Percentiles rank a stretch among this genome's conserved stretches.
These are phyloP conservation scores for Ornithoptera alexandrae DNA, from an alignment of 2,888 invertebrate species.

Conservation along the genomic window DNA sequence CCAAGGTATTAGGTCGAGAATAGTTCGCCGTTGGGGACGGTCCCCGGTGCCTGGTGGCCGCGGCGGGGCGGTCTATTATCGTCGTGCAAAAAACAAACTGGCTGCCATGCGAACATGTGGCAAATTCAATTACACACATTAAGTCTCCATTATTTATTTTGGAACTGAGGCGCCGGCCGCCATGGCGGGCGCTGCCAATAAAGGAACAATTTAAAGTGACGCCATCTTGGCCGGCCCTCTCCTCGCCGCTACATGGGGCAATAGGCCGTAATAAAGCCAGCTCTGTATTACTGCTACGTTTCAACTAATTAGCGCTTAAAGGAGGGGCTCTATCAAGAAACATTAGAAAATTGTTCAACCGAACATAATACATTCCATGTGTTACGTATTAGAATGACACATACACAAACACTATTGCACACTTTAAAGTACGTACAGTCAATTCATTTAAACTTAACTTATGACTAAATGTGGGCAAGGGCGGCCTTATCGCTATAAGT, in stretches of 20 bases:
- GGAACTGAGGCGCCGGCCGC: slow-evolving; percentile 22
- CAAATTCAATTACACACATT: slow-evolving; percentile 33
- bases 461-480: no score
- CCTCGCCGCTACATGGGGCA: not conserved
- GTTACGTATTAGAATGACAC: no score
- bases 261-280: slow-evolving; percentile 12
- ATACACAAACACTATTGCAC: no score
- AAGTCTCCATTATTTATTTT: slow-evolving; percentile 27
- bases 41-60: not conserved
- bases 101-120: slow-evolving; percentile 31
- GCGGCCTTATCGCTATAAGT: no score
- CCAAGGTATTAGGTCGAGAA: no score
- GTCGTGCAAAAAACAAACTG: slow-evolving; percentile 32
- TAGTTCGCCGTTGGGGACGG: no score
- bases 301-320: slow-evolving; percentile 7
- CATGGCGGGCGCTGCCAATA: not conserved
- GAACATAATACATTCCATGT: no score
- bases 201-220: slow-evolving; percentile 19
- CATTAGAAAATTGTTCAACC: no score
- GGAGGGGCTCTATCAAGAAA: not conserved
- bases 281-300: slow-evolving; percentile 2
- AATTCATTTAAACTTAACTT: no score
- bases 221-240: slow-evolving; percentile 17
- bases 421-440: no score
- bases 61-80: slow-evolving; percentile 24